Evolutionary conservation across 30 jellyfish, hydroid and myxozoan species (phyloP).

Genomic region (Sanderia malayensis): DNA sequence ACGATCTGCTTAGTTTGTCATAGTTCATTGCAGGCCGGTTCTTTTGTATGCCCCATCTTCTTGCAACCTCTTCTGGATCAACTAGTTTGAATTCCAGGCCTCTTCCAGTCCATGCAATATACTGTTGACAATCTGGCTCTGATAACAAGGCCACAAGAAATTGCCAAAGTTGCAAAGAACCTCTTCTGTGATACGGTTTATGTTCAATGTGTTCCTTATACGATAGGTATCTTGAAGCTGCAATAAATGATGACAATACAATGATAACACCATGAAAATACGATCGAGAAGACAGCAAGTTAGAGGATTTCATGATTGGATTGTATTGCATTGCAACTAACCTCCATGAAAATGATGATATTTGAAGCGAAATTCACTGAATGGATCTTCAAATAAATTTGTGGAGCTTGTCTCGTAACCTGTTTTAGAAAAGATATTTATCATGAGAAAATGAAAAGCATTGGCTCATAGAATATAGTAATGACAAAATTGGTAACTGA

Average conservation of each 20-base stretch:
- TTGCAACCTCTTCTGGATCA: slow-evolving; percentile 99
- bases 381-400: slow-evolving; percentile 36
- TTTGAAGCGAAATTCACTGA: slow-evolving; percentile 41
- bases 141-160: slow-evolving; percentile 93
- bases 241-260: too few relatives aligned
- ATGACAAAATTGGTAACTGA: too few relatives aligned
- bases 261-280: too few relatives aligned
- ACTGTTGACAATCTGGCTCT: slow-evolving; percentile 94
- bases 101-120: slow-evolving; percentile 96
- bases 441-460: too few relatives aligned
- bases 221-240: slow-evolving; percentile 45
- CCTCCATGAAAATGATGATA: slow-evolving; percentile 74
- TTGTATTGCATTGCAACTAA: not conserved
- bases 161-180: slow-evolving; percentile 97
- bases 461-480: too few relatives aligned
- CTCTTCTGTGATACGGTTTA: slow-evolving; percentile 90
- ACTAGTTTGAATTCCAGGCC: slow-evolving; percentile 93
- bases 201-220: slow-evolving; percentile 70
- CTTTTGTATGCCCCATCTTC: slow-evolving; percentile 99
- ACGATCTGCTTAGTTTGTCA: slow-evolving; percentile 92
- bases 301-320: too few relatives aligned
- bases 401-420: slow-evolving; percentile 25
- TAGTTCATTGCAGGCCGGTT: slow-evolving; percentile 99
- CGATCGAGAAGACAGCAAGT: too few relatives aligned
- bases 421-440: not conserved